Percentiles rank a stretch among this genome's conserved stretches.
Conservation (phyloP, 2,113 vertebrate genomes). For the Catharus fuscescens region DNA sequence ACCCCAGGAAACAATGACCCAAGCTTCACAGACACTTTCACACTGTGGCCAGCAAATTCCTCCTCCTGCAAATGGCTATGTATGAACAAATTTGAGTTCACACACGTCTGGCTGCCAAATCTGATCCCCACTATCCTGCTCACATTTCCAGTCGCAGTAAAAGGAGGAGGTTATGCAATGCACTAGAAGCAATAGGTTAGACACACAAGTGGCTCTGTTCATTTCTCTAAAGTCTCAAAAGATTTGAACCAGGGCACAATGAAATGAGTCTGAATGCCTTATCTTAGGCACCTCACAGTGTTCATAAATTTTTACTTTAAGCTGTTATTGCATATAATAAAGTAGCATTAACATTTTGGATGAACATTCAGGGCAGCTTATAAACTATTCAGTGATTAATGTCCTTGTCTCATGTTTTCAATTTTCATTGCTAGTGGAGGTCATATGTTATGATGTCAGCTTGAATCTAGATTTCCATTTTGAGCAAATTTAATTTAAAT, state of each 20-base stretch:
- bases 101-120: not conserved
- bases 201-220: not conserved
- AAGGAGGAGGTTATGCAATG: not conserved
- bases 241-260: not conserved
- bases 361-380: not conserved
- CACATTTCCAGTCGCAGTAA: not conserved
- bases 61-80: not conserved
- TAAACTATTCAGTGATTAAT: conserved; percentile 23
- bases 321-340: conserved; percentile 20
- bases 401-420: conserved; percentile 23
- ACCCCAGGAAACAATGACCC: not conserved
- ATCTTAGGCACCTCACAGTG: not conserved
- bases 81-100: not conserved
- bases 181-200: not conserved
- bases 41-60: rapidly evolving
- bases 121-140: not conserved
- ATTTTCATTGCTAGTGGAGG: conserved; percentile 29
- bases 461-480: conserved; percentile 38
- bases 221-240: not conserved
- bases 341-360: not conserved
- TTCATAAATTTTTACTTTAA: conserved; percentile 1
- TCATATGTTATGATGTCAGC: conserved; percentile 34
- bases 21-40: not conserved
- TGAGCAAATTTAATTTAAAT: conserved; percentile 38
- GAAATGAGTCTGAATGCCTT: not conserved